A percentile compares a stretch with the other conserved stretches of the same genome.
These are phyloP conservation scores for Coenonympha arcania DNA, from an alignment of 2,888 invertebrate species.

Conservation along the genomic window DNA sequence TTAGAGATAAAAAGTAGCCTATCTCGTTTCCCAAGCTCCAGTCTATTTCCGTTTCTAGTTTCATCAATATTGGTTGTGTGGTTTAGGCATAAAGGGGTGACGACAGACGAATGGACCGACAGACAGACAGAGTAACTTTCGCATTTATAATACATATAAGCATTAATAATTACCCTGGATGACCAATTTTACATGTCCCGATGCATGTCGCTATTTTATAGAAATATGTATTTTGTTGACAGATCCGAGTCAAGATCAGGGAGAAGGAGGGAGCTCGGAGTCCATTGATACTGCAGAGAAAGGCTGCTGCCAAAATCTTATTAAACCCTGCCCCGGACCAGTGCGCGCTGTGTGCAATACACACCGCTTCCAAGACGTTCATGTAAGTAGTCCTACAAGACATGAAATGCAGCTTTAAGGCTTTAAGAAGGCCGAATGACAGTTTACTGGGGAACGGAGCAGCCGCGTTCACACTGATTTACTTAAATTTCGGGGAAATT, in stretches of 20 bases:
- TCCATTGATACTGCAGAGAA: constrained; percentile 32
- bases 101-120: too few relatives aligned
- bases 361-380: constrained; percentile 85
- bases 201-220: not conserved
- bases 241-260: constrained; percentile 33
- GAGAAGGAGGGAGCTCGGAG: constrained; percentile 33
- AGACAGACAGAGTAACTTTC: not conserved
- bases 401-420: too few relatives aligned
- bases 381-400: constrained; percentile 72
- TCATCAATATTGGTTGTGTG: not conserved
- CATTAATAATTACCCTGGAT: too few relatives aligned
- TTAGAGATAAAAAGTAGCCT: too few relatives aligned
- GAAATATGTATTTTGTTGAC: constrained; percentile 13
- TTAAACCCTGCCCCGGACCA: constrained; percentile 64
- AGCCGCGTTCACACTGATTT: too few relatives aligned
- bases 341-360: constrained; percentile 78
- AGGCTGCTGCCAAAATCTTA: constrained; percentile 55
- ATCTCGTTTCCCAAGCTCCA: too few relatives aligned
- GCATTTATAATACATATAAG: too few relatives aligned
- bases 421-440: too few relatives aligned
- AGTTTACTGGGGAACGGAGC: too few relatives aligned
- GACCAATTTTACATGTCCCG: too few relatives aligned
- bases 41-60: not conserved
- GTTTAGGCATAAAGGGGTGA: not conserved
- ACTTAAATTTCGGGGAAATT: too few relatives aligned